phyloP scores from a whole-genome alignment of 2,888 invertebrate species.

The Drosophila nr. medialis region DNA sequence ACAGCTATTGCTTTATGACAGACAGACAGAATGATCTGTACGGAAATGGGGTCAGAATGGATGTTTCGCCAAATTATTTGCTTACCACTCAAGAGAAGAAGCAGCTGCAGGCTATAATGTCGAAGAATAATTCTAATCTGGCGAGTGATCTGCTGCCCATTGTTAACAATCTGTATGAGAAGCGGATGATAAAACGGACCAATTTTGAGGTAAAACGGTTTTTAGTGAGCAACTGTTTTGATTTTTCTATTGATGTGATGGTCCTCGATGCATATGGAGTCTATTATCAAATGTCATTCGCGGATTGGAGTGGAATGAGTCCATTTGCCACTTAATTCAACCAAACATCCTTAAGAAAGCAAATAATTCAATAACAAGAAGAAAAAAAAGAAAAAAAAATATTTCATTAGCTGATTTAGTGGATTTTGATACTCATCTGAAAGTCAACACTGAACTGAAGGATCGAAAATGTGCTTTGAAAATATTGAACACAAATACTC shows the following conservation, averaged over 20 bases:
- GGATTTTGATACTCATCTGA: neutral
- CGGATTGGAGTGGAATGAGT: neutral
- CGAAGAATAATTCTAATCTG: neutral
- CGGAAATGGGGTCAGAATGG: accelerated
- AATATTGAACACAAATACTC: too few species aligned
- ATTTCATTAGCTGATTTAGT: neutral
- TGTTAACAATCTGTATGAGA: neutral
- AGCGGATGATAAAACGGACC: accelerated
- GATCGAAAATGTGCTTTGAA: neutral
- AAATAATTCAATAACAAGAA: neutral
- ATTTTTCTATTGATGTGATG: neutral
- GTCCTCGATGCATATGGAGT: neutral
- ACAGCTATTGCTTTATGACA: neutral
- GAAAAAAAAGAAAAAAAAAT: neutral
- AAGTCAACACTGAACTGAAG: neutral
- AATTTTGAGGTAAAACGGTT: accelerated
- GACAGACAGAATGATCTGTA: neutral
- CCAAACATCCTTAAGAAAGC: neutral
- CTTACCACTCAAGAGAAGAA: neutral
- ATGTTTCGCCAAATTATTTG: neutral
- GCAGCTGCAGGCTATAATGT: neutral
- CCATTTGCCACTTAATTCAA: neutral
- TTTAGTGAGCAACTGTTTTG: neutral
- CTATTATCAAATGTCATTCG: neutral
- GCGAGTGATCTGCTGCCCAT: neutral